These are phyloP conservation scores for Sclerodermus sp. DNA, from an alignment of 2,888 invertebrate genomes.

Conservation along the genomic window DNA sequence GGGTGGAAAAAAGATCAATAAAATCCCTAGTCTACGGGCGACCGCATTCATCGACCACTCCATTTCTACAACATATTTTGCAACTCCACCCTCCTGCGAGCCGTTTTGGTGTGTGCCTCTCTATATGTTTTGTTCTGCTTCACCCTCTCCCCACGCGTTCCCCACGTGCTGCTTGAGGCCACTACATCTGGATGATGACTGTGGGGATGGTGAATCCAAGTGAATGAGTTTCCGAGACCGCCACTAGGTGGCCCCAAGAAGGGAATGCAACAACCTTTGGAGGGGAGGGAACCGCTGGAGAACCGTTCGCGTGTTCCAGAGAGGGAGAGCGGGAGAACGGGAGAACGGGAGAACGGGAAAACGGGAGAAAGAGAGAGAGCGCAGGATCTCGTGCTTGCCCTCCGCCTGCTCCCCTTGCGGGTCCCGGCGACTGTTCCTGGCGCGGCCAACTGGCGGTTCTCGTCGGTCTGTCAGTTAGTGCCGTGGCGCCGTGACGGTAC, in stretches of 20 bases:
- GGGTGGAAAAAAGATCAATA: constrained; percentile 51
- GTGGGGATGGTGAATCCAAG: constrained; percentile 15
- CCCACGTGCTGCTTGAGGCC: constrained; percentile 15
- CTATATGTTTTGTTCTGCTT: constrained; percentile 9
- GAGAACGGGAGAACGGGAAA: constrained; percentile 1
- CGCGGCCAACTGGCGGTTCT: constrained; percentile 31
- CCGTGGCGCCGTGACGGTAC: constrained; percentile 53
- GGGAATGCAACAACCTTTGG: too few relatives aligned
- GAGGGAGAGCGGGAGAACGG: background rate
- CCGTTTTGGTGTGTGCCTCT: constrained; percentile 19
- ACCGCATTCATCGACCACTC: constrained; percentile 51
- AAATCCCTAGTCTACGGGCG: constrained; percentile 52
- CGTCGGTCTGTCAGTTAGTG: constrained; percentile 53
- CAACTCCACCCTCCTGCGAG: constrained; percentile 33
- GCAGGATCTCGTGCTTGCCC: constrained; percentile 13
- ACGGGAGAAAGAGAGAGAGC: constrained; percentile 5
- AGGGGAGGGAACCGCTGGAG: too few relatives aligned
- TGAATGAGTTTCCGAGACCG: constrained; percentile 21
- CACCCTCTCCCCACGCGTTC: constrained; percentile 11
- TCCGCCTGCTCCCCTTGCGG: background rate
- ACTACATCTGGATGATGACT: constrained; percentile 9
- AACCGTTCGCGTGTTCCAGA: too few relatives aligned
- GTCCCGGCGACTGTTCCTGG: constrained; percentile 16
- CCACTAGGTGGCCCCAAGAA: constrained; percentile 39
- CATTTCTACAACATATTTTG: constrained; percentile 54